Evolutionary conservation across 2,797 vertebrate species (phyloP), one percentile per base, ranked within the genome.

Genomic region (Dallia pectoralis): DNA sequence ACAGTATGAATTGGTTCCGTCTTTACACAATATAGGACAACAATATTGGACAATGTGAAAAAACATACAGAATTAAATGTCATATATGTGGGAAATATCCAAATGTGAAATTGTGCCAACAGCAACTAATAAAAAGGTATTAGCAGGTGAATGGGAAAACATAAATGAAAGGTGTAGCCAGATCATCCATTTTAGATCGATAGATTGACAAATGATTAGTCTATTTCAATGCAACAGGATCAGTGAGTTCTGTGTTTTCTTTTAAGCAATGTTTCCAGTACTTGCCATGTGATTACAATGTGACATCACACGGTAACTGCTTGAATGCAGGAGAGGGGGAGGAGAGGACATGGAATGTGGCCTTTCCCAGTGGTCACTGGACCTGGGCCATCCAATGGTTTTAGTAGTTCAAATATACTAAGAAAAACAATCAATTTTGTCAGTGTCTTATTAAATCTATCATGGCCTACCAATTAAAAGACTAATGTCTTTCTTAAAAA

Each of bases 261-360:
- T 68, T 79, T 76, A 59, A 30, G 67, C 49, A 75, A 80, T 82
- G 87, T 72, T 80, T 83, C 78, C 76, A 74, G 85, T 82, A 85
- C 51, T 70, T 76, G 71, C 69, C 87, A 84, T 86, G 86, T 88
- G 89, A 89, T 76, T 51, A 76, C 70, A 74, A 76, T n/a, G 84
- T 85, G 86, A 85, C 85, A 79, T 85, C 76, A 19, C 85, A 82
- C 11, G 78, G 83, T 85, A 81, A 83, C 84, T 40, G 74, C 76
- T 82, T 79, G 62, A 82, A 74, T 47, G 77, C 67, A 67, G 16
- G 18, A 66, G 69, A 77, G 40, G 30, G 62, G 76, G 67, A 72
- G 75, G 62, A 79, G 65, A 65, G 80, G 27, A 74, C 81, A 63
- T 86, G 86, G 86, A 90, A 88, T 87, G 87, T 75, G 71, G 74